A percentile compares a stretch with the other conserved stretches of the same genome.
Conservation (phyloP, 92 coral and sea anemone species). For the Porites evermanni region DNA sequence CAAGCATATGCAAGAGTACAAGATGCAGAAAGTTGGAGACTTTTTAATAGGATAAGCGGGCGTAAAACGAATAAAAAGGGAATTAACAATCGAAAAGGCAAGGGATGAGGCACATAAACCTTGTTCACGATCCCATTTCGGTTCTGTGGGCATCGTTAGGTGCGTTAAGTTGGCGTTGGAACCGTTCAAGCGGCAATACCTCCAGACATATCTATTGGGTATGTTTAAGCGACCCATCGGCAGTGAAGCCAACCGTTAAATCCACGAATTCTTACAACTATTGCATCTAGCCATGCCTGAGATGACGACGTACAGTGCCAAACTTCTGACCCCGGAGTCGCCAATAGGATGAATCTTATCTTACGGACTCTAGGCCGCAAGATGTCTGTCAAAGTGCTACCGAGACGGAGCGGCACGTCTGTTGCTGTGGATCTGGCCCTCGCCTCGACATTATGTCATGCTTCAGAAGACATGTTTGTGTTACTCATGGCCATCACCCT, state of each 20-base stretch:
- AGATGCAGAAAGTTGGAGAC: too few relatives aligned
- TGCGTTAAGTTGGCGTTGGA: neutral
- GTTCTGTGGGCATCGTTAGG: neutral
- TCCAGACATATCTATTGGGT: conserved; percentile 5
- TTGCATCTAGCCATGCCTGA: conserved; percentile 15
- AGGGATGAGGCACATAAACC: neutral
- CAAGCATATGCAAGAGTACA: too few relatives aligned
- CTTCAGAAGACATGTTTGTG: conserved; percentile 1
- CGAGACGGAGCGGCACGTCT: conserved; percentile 29
- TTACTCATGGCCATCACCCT: conserved; percentile 17
- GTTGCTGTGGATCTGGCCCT: conserved; percentile 20
- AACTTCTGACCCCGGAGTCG: conserved; percentile 6
- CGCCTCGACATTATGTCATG: neutral
- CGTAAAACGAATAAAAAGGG: too few relatives aligned
- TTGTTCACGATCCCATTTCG: neutral
- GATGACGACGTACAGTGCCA: neutral
- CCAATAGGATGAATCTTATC: neutral
- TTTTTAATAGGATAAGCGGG: too few relatives aligned
- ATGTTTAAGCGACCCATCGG: conserved; percentile 15
- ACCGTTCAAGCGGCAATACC: conserved; percentile 21
- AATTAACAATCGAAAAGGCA: too few relatives aligned
- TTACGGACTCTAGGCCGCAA: neutral
- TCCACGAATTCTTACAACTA: conserved; percentile 1
- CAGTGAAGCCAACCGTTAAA: conserved; percentile 2
- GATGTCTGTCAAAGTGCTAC: conserved; percentile 13